Conservation (phyloP, 2,797 vertebrate genomes). For the Esox masquinongy region DNA sequence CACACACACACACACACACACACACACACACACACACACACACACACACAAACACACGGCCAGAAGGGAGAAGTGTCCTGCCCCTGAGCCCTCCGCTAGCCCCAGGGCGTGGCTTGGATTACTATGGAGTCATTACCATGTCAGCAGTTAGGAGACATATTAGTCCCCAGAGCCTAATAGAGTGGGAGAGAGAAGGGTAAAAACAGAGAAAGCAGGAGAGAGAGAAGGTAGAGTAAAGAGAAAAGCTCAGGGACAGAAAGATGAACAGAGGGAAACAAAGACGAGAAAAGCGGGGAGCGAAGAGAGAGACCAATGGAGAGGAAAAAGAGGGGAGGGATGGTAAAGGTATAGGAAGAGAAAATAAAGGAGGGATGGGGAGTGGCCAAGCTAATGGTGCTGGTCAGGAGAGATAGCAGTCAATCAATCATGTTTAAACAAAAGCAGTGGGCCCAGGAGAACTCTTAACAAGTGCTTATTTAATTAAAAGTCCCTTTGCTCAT, state of each 20-base stretch:
- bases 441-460: slow-evolving; percentile 90
- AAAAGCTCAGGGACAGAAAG: slow-evolving; percentile 38
- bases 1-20: too few relatives aligned
- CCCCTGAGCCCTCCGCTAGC: slow-evolving; percentile 62
- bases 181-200: slow-evolving; percentile 55
- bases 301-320: slow-evolving; percentile 36
- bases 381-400: slow-evolving; percentile 77
- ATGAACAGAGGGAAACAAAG: background rate
- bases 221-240: slow-evolving; percentile 50
- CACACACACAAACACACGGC: background rate
- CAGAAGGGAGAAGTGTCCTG: slow-evolving; percentile 33
- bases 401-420: slow-evolving; percentile 80
- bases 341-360: slow-evolving; percentile 19
- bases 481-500: slow-evolving; percentile 98
- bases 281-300: background rate
- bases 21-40: too few relatives aligned
- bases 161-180: slow-evolving; percentile 56
- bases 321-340: slow-evolving; percentile 32
- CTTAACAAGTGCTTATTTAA: slow-evolving; percentile 99
- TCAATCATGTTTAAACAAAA: slow-evolving; percentile 99
- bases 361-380: slow-evolving; percentile 47
- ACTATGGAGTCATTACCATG: slow-evolving; percentile 76
- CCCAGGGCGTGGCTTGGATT: slow-evolving; percentile 68
- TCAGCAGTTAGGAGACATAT: slow-evolving; percentile 74
- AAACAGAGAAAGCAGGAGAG: slow-evolving; percentile 15